These are phyloP conservation scores for Phalacrocorax pelagicus DNA, from an alignment of 2,113 vertebrate species.

Conservation along the genomic window DNA sequence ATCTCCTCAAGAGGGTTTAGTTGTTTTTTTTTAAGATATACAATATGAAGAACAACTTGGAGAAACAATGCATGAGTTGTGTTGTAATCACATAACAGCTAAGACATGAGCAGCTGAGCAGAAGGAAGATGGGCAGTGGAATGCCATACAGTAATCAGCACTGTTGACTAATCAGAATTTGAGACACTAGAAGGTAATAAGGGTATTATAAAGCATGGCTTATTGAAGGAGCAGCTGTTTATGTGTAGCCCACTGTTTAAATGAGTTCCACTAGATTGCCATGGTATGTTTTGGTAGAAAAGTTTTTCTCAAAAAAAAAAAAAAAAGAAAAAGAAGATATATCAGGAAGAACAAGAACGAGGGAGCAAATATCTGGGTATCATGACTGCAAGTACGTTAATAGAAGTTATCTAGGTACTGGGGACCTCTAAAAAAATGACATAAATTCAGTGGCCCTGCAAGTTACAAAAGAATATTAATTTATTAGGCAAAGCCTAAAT, in stretches of 20 bases:
- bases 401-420: conserved; percentile 27
- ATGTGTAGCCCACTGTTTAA: conserved; percentile 85
- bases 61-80: conserved; percentile 96
- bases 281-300: conserved; percentile 78
- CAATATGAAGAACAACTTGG: conserved; percentile 80
- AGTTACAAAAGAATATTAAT: conserved; percentile 68
- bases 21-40: conserved; percentile 69
- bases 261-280: conserved; percentile 79
- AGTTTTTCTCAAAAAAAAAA: conserved; percentile 63
- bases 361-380: conserved; percentile 56
- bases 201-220: conserved; percentile 94
- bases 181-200: conserved; percentile 98
- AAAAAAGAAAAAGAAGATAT: neutral
- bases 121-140: conserved; percentile 93
- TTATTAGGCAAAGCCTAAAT: conserved; percentile 60
- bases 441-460: conserved; percentile 41
- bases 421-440: conserved; percentile 33
- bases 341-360: conserved; percentile 34
- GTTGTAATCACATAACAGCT: conserved; percentile 81
- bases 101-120: conserved; percentile 93
- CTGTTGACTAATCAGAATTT: conserved; percentile 99
- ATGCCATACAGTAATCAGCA: conserved; percentile 94
- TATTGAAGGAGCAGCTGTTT: conserved; percentile 98
- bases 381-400: conserved; percentile 5
- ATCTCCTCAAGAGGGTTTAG: conserved; percentile 50